Base-by-base conservation (phyloP, 2,888 invertebrate genomes). In the Tinea pellionella region DNA sequence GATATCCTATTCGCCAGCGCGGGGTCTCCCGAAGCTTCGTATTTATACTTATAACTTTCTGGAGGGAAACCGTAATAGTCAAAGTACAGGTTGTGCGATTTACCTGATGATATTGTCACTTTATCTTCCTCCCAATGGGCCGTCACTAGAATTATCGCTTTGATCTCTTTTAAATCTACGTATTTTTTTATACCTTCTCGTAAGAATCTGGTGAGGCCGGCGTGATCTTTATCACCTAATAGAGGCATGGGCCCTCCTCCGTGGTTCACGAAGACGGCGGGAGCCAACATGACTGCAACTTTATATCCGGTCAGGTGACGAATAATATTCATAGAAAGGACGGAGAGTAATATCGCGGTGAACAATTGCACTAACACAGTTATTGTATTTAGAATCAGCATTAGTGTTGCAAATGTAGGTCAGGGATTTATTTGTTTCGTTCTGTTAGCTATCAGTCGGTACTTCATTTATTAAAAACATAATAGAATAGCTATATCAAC, bases 171-270 rank as follows among this genome's bases (percentile, higher is more conserved):
- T 15, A 87, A 68, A 61, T 85, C 72, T 1, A 85, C 65, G 63
- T 85, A 75, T 59, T 83, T 80, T 60, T 80, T 75, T 0, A 86
- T 72, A 51, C 76, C 85, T 43, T 86, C 80, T 2, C 80, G 71
- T 1, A 87, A 67, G 63, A 84, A 86, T 19, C 62, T 69, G 0
- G 86, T 86, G 1, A 87, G 72, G 53, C 68, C 84, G 41, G 67
- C 72, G 60, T 82, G 81, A 1, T 83, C 83, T 60, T 80, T 73
- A 64, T 86, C 86, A 11, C 81, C 82, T 51, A 86, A 67, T 4
- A 87, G 70, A 3, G 86, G 87, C 64, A 85, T 57, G 0, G 87
- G 86, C 3, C 87, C 86, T 62, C 86, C 87, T 11, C 86, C 87
- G 61, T 87, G 87, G 64, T 86, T 86, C 1, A 87, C 84, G 60